phyloP scores from a whole-genome alignment of 1,140 invertebrate genomes.

The Aphaenogaster rudis region DNA sequence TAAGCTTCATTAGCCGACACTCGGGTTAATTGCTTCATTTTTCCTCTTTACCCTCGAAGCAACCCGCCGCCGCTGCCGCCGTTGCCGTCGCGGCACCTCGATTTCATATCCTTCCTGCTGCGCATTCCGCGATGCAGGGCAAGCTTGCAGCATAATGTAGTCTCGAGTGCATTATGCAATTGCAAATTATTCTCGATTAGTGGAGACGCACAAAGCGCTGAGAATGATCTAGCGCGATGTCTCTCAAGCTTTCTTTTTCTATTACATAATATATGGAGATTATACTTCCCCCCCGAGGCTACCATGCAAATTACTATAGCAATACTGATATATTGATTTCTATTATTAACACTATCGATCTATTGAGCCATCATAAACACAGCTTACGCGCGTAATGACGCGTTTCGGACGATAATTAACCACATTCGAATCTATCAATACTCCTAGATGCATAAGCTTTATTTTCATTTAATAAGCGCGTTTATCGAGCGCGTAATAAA shows the following conservation, averaged over 20 bases:
- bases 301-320: neutral
- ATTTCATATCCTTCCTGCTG: slow-evolving; percentile 45
- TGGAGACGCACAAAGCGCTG: neutral
- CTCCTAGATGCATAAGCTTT: neutral
- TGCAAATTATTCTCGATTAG: slow-evolving; percentile 52
- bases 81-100: neutral
- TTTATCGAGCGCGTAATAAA: slow-evolving; percentile 41
- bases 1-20: slow-evolving; percentile 67
- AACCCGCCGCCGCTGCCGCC: neutral
- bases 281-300: neutral
- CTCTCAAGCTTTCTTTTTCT: neutral
- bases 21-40: slow-evolving; percentile 68
- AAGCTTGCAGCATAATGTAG: slow-evolving; percentile 28
- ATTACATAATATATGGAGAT: neutral
- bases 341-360: slow-evolving; percentile 30
- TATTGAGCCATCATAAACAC: slow-evolving; percentile 9
- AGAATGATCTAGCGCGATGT: neutral
- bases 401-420: slow-evolving; percentile 39
- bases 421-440: neutral
- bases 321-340: neutral
- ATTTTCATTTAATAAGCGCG: slow-evolving; percentile 49
- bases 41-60: slow-evolving; percentile 48
- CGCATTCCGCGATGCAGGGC: neutral
- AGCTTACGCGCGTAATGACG: neutral
- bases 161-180: slow-evolving; percentile 51